Percentiles rank a stretch among this genome's conserved stretches.
These are phyloP conservation scores for Listronotus bonariensis DNA, from an alignment of 1,140 invertebrate species.

Conservation along the genomic window DNA sequence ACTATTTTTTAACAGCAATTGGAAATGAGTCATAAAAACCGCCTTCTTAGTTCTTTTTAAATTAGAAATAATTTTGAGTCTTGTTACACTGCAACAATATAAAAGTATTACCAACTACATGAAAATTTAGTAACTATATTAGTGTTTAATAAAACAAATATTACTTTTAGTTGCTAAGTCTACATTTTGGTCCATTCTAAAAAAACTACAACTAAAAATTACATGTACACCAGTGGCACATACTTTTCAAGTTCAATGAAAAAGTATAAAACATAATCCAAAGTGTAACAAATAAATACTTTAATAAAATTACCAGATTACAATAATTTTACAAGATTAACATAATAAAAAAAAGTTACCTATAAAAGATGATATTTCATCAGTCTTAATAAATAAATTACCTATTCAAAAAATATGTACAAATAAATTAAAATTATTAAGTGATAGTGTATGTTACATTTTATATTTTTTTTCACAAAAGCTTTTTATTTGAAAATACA, in stretches of 20 bases:
- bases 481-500: conserved; percentile 24
- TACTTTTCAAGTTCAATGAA: not conserved
- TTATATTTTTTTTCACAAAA: conserved; percentile 29
- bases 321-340: conserved; percentile 15
- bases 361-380: conserved; percentile 47
- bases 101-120: too few relatives aligned
- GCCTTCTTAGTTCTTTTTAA: too few relatives aligned
- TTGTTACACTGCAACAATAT: too few relatives aligned
- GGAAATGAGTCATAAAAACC: too few relatives aligned
- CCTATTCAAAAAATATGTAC: conserved; percentile 45
- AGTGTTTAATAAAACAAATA: too few relatives aligned
- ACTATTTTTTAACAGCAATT: too few relatives aligned
- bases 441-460: conserved; percentile 25
- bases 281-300: conserved; percentile 32
- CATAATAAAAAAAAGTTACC: conserved; percentile 30
- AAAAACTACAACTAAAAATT: conserved; percentile 14
- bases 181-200: conserved; percentile 13
- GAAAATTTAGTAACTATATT: too few relatives aligned
- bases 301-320: conserved; percentile 20
- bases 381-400: conserved; percentile 52
- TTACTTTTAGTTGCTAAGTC: not conserved
- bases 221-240: not conserved
- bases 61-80: too few relatives aligned
- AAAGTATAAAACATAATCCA: not conserved
- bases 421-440: conserved; percentile 47